Base-by-base conservation (phyloP, 2,888 invertebrate genomes). In the Seira sanloemensis region DNA sequence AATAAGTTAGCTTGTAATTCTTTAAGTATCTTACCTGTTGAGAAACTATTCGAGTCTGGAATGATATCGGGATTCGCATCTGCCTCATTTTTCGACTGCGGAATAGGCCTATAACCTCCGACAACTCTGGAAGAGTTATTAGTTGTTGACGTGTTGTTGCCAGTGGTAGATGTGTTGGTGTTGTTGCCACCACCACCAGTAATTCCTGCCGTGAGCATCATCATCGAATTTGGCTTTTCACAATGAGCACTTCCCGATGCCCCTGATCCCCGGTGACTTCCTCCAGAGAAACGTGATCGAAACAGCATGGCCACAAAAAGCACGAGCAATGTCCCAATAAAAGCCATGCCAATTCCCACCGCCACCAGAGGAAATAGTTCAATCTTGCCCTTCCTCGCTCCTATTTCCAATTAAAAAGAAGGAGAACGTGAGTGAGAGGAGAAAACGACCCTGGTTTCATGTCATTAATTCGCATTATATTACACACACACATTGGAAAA, bases 1-100 rank as follows among this genome's bases (percentile, higher is more conserved):
- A 37, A 37, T 37, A 37, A 37, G 12, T 7, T 37, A 37, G 37
- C 37, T 37, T 37, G 4, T 37, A 4, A 7, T 25, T 21, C 50
- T 27, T 26, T 37, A n/a, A n/a, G n/a, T 68, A 26, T 23, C 65
- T 86, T 79, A 89, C 89, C 89, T 84, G 87, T 86, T 79, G 88
- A 86, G 83, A 86, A 89, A 81, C 85, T 88, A 81, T 89, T 89
- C 87, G 88, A 88, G 88, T 88, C 89, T 65, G 89, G 88, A 75
- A 89, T 89, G 78, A 89, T 89, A 86, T 89, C 89, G 58, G 89
- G 89, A 83, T 89, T 89, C 75, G 88, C 86, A 86, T 88, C 88
- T 68, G 85, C 86, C 24, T 88, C 89, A 74, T 81, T 85, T 74
- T 89, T 88, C 19, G 87, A 86, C 69, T 85, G 87, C 9, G 89